A percentile compares a stretch with the other conserved stretches of the same genome.
These are phyloP conservation scores for Callopanchax toddi DNA, from an alignment of 2,113 vertebrate genomes.

Conservation along the genomic window DNA sequence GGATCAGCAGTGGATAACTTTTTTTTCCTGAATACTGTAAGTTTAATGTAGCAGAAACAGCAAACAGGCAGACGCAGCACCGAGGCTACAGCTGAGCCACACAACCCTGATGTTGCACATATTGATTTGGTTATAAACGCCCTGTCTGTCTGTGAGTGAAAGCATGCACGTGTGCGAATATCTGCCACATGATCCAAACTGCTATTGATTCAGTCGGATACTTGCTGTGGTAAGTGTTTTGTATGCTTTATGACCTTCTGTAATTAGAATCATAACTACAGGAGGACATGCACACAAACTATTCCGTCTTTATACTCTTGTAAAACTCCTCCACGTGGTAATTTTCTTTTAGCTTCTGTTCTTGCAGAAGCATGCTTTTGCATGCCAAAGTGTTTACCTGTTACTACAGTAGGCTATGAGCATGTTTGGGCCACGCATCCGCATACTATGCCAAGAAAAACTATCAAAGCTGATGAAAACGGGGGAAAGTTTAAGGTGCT, in stretches of 20 bases:
- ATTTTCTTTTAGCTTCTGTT: conserved; percentile 19
- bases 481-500: conserved; percentile 40
- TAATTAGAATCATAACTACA: conserved; percentile 45
- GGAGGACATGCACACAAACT: conserved; percentile 23
- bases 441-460: conserved; percentile 13
- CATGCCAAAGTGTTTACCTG: conserved; percentile 12
- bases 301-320: conserved; percentile 23
- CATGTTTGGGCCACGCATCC: neutral
- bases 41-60: conserved; percentile 22
- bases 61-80: conserved; percentile 15
- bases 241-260: conserved; percentile 40
- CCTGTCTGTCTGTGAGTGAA: conserved; percentile 27
- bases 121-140: conserved; percentile 62
- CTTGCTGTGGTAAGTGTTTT: conserved; percentile 41
- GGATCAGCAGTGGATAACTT: conserved; percentile 3
- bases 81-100: conserved; percentile 37
- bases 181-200: conserved; percentile 8
- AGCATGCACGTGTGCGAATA: conserved; percentile 5
- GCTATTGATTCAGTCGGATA: conserved; percentile 49
- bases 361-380: conserved; percentile 9
- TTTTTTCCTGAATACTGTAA: neutral
- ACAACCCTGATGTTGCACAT: conserved; percentile 32
- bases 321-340: conserved; percentile 28
- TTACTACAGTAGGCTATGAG: conserved; percentile 1
- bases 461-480: conserved; percentile 44